Conservation (phyloP, 2,113 vertebrate genomes). For the Tringa solitaria region DNA sequence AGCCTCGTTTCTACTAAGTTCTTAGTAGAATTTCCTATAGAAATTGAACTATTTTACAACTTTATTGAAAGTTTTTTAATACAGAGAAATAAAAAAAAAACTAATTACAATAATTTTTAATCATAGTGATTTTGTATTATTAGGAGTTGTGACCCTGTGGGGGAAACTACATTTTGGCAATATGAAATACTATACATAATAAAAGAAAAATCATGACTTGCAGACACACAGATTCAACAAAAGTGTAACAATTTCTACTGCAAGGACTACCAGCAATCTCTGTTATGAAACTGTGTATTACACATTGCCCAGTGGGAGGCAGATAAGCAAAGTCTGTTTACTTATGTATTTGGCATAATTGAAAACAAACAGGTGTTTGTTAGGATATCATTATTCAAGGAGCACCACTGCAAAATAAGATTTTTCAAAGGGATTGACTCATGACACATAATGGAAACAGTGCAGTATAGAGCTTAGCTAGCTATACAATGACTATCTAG, state of each 20-base stretch:
- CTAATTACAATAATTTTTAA: not conserved
- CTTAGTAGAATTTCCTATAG: not conserved
- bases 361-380: constrained; percentile 41
- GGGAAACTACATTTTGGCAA: not conserved
- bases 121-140: not conserved
- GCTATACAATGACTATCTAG: not conserved
- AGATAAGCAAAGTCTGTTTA: constrained; percentile 13
- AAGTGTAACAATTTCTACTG: not conserved
- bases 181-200: not conserved
- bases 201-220: not conserved
- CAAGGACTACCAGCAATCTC: not conserved
- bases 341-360: not conserved
- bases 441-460: not conserved
- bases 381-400: constrained; percentile 25
- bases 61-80: not conserved
- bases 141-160: not conserved
- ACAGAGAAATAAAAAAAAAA: not conserved
- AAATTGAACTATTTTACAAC: not conserved
- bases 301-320: constrained; percentile 9
- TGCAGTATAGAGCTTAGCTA: not conserved
- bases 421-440: not conserved
- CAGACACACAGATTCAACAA: not conserved
- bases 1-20: not conserved
- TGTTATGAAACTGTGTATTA: not conserved
- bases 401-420: not conserved